Evolutionary conservation across 92 coral and sea anemone species (phyloP).

Genomic region (Epizoanthus rinbou): DNA sequence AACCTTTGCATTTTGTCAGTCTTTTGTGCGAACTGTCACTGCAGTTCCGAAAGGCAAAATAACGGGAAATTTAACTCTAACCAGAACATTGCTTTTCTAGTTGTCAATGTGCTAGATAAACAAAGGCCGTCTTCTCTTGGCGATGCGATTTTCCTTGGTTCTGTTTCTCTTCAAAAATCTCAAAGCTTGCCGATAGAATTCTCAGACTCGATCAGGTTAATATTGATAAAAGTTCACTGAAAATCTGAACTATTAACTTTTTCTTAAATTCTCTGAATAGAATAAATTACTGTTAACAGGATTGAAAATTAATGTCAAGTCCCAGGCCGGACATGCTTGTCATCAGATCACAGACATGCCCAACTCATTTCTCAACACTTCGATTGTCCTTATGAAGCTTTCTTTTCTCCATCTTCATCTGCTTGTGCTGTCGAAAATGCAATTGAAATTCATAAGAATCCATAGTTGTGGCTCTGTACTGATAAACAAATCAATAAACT

Average conservation of each 20-base stretch:
- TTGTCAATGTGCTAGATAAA: no score
- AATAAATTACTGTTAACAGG: slow-evolving; percentile 24
- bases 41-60: no score
- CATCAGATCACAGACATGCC: background rate
- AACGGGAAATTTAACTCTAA: no score
- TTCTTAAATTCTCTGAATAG: slow-evolving; percentile 18
- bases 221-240: background rate
- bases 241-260: background rate
- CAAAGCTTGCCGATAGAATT: no score
- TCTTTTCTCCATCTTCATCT: background rate
- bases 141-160: no score
- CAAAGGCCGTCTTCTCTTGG: no score
- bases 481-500: background rate
- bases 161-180: no score
- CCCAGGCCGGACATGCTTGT: slow-evolving; percentile 30
- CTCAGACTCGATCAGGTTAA: no score
- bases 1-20: no score
- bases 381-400: background rate
- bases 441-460: slow-evolving; percentile 10
- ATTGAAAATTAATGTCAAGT: slow-evolving; percentile 12
- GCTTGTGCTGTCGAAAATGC: background rate
- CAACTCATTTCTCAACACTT: slow-evolving; percentile 17
- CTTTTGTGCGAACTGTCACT: no score
- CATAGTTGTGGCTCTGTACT: background rate
- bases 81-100: no score